Evolutionary conservation across 1,140 invertebrate genomes (phyloP), one percentile per base, ranked within the genome.

Genomic region (Homalodisca vitripennis): DNA sequence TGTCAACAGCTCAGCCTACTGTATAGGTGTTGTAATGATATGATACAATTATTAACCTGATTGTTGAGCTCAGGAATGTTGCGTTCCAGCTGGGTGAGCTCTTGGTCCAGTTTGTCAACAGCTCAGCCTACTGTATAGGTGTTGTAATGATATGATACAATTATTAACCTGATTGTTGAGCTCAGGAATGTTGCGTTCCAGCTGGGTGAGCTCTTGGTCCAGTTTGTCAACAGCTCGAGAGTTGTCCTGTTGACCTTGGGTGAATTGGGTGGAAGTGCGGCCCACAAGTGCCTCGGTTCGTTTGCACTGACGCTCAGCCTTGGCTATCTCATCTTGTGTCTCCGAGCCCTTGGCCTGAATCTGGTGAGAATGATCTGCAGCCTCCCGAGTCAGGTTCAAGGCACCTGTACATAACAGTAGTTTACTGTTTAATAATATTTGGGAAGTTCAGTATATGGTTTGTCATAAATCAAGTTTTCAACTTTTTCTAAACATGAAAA

Each of bases 41-140:
- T n/a, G n/a, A 41, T 41, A 41, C 34, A 41, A 41, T 6, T 41
- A 17, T 6, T 41, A 76, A 86, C 85, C 76, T 84, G 79, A 46
- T 91, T 83, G 82, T 98, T 98, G 27, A 98, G 82, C 70, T 88
- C 87, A 0, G 95, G 93, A 74, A 98, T 89, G 65, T 87, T 81
- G 0, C 82, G 78, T 70, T 91, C 87, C 17, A 98, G 82, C 0
- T 82, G 78, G 1, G 80, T 81, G 14, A 98, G 78, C 69, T 91
- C 86, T 0, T 82, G 78, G 47, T 87, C 84, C 26, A 96, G 81
- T 26, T 84, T 81, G 1, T 77, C 76, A 3, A 98, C 77, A 3
- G 87, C 84, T 53, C 88, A 84, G 70, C n/a, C n/a, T n/a, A n/a
- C n/a, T n/a, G n/a, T n/a, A n/a, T n/a, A n/a, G n/a, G n/a, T n/a